A percentile compares a stretch with the other conserved stretches of the same genome.
These are phyloP conservation scores for Papilio machaon DNA, from an alignment of 1,140 invertebrate species.

Conservation along the genomic window DNA sequence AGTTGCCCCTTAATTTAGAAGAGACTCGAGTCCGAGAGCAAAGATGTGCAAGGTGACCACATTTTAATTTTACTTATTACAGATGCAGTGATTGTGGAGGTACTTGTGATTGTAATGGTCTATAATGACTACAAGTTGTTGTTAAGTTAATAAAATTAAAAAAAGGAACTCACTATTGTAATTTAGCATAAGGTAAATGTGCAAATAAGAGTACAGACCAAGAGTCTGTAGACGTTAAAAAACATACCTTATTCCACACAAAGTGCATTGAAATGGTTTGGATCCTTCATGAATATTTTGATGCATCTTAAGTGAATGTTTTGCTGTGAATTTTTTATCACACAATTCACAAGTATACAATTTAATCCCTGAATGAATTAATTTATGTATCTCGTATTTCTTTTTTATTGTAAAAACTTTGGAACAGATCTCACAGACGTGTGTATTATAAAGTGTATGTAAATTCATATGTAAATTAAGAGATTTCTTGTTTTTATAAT, in stretches of 20 bases:
- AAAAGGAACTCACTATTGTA: no score
- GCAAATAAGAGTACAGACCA: no score
- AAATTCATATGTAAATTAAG: constrained; percentile 31
- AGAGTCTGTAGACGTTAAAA: no score
- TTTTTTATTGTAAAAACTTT: constrained; percentile 34
- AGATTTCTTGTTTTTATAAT: constrained; percentile 35
- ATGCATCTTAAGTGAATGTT: constrained; percentile 22
- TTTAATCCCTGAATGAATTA: constrained; percentile 22
- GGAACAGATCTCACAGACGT: constrained; percentile 23
- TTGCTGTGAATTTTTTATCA: constrained; percentile 29
- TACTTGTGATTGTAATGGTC: no score
- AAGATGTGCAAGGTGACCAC: no score
- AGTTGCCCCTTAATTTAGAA: no score
- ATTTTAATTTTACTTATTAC: no score
- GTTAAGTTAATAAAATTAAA: no score
- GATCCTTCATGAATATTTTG: neutral
- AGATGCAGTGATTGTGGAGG: no score
- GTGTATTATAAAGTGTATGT: constrained; percentile 1
- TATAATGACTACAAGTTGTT: no score
- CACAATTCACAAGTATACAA: constrained; percentile 17
- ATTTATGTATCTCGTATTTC: constrained; percentile 32
- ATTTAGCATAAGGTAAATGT: no score
- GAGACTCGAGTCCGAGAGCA: no score
- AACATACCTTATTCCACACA: constrained; percentile 28
- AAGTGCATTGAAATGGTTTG: constrained; percentile 23